Conservation (phyloP, 1,140 invertebrate genomes). For the Neuroterus valhalla region DNA sequence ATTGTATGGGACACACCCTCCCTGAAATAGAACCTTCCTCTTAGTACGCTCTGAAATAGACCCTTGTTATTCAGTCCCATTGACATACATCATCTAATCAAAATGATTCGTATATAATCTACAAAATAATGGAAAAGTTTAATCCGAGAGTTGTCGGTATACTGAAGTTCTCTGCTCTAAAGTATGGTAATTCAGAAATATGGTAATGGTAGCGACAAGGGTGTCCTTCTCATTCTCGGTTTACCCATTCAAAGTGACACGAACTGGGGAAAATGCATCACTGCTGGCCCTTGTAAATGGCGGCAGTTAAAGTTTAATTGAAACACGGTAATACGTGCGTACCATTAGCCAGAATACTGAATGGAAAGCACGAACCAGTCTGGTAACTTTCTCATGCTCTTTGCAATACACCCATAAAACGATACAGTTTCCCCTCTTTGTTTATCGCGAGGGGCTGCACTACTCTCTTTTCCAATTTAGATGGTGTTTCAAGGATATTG, state of each 20-base stretch:
- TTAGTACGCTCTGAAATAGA: too few relatives aligned
- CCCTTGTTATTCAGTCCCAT: too few relatives aligned
- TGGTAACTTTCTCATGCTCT: conserved; percentile 2
- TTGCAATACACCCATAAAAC: too few relatives aligned
- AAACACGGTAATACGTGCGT: conserved; percentile 27
- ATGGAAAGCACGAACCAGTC: conserved; percentile 22
- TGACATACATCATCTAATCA: too few relatives aligned
- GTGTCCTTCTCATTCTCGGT: conserved; percentile 10
- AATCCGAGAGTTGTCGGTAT: background rate
- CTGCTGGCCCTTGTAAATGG: conserved; percentile 22
- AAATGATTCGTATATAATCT: too few relatives aligned
- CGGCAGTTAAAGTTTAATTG: conserved; percentile 31
- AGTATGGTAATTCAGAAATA: conserved; percentile 18
- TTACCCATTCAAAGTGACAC: conserved; percentile 19
- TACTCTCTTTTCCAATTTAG: too few relatives aligned
- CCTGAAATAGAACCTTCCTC: too few relatives aligned
- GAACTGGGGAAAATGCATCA: conserved; percentile 28
- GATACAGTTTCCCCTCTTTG: too few relatives aligned
- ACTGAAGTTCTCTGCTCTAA: background rate
- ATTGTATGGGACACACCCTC: too few relatives aligned
- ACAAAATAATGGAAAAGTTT: background rate
- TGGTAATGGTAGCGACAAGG: conserved; percentile 6
- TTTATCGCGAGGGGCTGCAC: too few relatives aligned
- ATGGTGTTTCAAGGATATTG: too few relatives aligned
- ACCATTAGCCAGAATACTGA: conserved; percentile 6